Base-by-base conservation (phyloP, 1,140 invertebrate species). In the Anastatus disparis region DNA sequence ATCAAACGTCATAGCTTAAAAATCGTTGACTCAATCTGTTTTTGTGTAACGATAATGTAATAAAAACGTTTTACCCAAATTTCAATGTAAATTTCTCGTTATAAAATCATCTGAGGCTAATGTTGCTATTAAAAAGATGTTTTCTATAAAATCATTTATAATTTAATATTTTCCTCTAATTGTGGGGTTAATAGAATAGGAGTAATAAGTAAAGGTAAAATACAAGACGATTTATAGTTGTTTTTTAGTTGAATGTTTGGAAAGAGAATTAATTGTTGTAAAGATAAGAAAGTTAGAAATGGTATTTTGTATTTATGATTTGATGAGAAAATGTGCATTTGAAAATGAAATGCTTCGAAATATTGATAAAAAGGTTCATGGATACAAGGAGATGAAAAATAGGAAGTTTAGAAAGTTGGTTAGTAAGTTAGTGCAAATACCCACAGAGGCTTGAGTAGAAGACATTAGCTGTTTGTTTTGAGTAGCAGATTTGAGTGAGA, bases 341-440 rank as follows among this genome's bases (percentile, higher is more conserved):
- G 50, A 63, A 63, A 31, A 27, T 63, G 44, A 63, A 22, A 63
- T 12, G 50, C 31, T 2, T 15, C 27, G 24, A 46, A 15, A 48
- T 24, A n/a, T 58, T 40, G 13, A 59, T 53, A 38, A 20, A 63
- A 24, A 9, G 29, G 52, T 27, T 42, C 2, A 20, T 67, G 65
- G 50, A 58, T 1, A 15, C 8, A 61, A 64, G 67, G 52, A 73
- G n/a, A 56, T 48, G 59, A 58, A 53, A 58, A 55, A 66, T 46
- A 73, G 73, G 72, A 76, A 70, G 66, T 64, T 55, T 61, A 74
- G 63, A 74, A 55, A 71, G 71, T 80, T 79, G 76, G 80, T 82
- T 82, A 82, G 80, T 82, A 80, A 79, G 80, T 81, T 82, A 82
- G 81, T 81, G 77, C 77, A 79, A 83, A 84, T 84, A 84, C 82